These are phyloP conservation scores for Turritopsis rubra DNA, from an alignment of 30 jellyfish, hydroid and myxozoan genomes.

Conservation along the genomic window DNA sequence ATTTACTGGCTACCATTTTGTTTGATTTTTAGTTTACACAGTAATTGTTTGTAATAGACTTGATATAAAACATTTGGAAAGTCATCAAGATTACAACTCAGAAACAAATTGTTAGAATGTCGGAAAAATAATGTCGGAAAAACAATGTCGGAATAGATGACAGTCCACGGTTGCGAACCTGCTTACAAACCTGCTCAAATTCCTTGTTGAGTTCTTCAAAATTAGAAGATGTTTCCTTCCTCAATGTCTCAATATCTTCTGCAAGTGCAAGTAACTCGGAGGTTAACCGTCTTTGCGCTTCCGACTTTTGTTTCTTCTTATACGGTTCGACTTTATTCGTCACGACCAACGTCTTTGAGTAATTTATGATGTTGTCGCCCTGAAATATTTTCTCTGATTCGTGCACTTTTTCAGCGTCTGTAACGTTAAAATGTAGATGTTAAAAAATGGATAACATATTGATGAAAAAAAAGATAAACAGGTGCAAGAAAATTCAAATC, in stretches of 20 bases:
- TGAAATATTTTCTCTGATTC: slow-evolving; percentile 1
- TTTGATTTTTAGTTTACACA: too few relatives aligned
- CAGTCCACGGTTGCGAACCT: too few relatives aligned
- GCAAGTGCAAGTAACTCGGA: background rate
- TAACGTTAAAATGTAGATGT: background rate
- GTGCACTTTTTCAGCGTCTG: background rate
- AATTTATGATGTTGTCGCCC: slow-evolving; percentile 3
- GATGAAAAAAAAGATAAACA: background rate
- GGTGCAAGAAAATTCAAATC: background rate
- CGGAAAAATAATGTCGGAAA: too few relatives aligned
- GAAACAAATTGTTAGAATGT: too few relatives aligned
- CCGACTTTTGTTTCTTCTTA: background rate
- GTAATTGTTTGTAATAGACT: too few relatives aligned
- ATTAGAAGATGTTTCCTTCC: slow-evolving; percentile 12
- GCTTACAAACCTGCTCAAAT: slow-evolving; percentile 8
- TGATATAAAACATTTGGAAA: too few relatives aligned
- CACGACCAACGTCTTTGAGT: slow-evolving; percentile 11
- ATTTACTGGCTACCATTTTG: too few relatives aligned
- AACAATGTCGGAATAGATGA: too few relatives aligned
- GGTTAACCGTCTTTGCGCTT: background rate
- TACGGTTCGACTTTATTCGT: background rate
- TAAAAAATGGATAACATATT: background rate
- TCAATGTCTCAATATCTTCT: background rate
- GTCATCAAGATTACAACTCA: too few relatives aligned
- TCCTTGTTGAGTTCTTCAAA: slow-evolving; percentile 7